Base-by-base conservation (phyloP, 2,797 vertebrate species). In the Sebastes goodei region DNA sequence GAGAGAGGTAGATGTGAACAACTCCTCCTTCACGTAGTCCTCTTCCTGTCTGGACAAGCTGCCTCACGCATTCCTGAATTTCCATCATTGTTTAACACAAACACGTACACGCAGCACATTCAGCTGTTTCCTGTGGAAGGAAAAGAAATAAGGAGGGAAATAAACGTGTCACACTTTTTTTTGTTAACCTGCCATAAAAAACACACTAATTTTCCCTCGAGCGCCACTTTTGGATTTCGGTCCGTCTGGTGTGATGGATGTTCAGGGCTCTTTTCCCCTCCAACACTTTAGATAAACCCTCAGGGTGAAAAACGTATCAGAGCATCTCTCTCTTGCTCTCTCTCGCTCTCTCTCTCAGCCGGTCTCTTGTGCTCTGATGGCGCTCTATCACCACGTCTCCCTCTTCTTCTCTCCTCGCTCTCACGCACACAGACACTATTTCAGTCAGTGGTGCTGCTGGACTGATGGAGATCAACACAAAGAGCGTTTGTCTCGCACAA, bases 401-500 rank as follows among this genome's bases (percentile, higher is more conserved):
- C 78, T 85, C 85, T 78, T 86, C 77, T 83, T 86, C 78, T 85
- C 79, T 82, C 74, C 38, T 78, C 71, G 20, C 88, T 91, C 83
- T 84, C 89, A 81, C 71, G 68, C 87, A 87, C 83, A 90, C 80
- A 82, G 81, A 89, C 88, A 62, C 86, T 76, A 56, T 88, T 86
- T 86, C 85, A 87, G 86, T 88, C 79, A 71, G 65, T 68, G 79
- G 59, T 73, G 81, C 79, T 80, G 60, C 71, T 82, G 33, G 68
- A 79, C 87, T 72, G 86, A 90, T 89, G 81, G 83, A 84, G 80
- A 81, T 65, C 72, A 42, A 64, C 90, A 94, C 92, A 94, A 94
- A 92, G 92, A 92, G 80, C 32, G 67, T 83, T 92, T 94, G 90
- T 95, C 87, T 88, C 46, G 11, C 68, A 35, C 85, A 57, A 60